Evolutionary conservation across 2,888 invertebrate genomes (phyloP).

Genomic region (Encarsia formosa): DNA sequence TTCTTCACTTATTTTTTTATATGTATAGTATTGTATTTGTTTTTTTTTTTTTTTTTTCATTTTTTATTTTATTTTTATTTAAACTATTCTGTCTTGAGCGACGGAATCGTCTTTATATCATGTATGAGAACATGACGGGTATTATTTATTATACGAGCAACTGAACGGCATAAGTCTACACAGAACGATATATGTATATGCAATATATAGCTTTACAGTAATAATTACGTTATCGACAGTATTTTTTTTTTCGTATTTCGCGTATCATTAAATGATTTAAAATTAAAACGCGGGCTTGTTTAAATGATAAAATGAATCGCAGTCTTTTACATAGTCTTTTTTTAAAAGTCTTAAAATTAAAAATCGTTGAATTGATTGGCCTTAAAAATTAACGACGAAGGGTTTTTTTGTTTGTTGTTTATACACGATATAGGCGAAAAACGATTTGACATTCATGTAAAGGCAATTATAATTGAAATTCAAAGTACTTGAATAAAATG

Average conservation of each 20-base stretch:
- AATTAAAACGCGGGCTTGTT: constrained; percentile 10
- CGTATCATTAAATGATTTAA: constrained; percentile 8
- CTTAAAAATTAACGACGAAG: no score
- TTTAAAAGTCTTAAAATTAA: constrained; percentile 17
- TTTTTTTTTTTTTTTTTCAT: not conserved
- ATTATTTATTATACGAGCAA: constrained; percentile 6
- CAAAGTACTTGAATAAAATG: constrained; percentile 6
- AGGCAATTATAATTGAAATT: no score
- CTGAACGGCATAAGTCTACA: constrained; percentile 7
- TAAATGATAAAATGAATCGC: constrained; percentile 16
- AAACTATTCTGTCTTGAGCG: no score
- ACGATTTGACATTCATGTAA: no score
- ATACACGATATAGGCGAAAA: no score
- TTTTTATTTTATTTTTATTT: not conserved
- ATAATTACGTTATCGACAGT: no score
- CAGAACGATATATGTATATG: constrained; percentile 6
- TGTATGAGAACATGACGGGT: constrained; percentile 10
- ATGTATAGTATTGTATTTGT: not conserved
- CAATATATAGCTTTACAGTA: no score
- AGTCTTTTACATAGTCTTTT: constrained; percentile 27
- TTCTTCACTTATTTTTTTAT: constrained; percentile 3
- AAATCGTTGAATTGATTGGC: constrained; percentile 10
- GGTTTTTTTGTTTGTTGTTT: no score
- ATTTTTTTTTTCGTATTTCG: no score
- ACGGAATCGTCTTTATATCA: constrained; percentile 7